Evolutionary conservation across 2,888 invertebrate species (phyloP).

Genomic region (Erebia palarica): DNA sequence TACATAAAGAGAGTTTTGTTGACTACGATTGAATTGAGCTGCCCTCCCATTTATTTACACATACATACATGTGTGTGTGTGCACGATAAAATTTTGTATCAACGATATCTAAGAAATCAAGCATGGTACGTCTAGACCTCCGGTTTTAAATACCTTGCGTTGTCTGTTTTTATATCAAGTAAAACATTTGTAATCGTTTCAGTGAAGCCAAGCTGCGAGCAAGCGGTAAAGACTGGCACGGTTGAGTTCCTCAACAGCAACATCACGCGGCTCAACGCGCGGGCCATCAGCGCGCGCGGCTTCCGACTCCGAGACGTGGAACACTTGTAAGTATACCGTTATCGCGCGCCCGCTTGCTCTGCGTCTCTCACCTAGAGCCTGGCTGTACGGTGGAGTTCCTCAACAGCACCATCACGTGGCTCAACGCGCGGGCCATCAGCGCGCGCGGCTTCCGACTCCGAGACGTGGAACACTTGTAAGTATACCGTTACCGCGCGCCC

Average conservation of each 20-base stretch:
- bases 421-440: conserved; percentile 63
- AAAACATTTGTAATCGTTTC: conserved; percentile 29
- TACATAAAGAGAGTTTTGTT: too few species aligned
- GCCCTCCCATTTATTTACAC: too few species aligned
- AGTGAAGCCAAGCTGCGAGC: conserved; percentile 38
- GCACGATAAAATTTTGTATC: too few species aligned
- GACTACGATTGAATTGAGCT: too few species aligned
- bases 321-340: conserved; percentile 63
- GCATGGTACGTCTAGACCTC: too few species aligned
- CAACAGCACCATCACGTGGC: conserved; percentile 67
- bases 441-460: conserved; percentile 65
- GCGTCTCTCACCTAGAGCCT: too few species aligned
- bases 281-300: conserved; percentile 62
- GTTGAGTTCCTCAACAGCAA: conserved; percentile 67
- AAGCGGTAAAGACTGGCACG: conserved; percentile 44
- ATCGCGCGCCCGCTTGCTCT: neutral
- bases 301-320: conserved; percentile 64
- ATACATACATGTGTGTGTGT: too few species aligned
- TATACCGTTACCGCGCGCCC: conserved; percentile 28
- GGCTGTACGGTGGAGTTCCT: conserved; percentile 63
- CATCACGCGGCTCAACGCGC: conserved; percentile 66
- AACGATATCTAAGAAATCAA: too few species aligned
- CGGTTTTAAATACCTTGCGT: too few species aligned
- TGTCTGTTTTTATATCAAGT: neutral
- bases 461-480: conserved; percentile 69